Percentiles rank a stretch among this genome's conserved stretches.
These are phyloP conservation scores for Hypocryptadius cinnamomeus DNA, from an alignment of 2,113 vertebrate genomes.

Conservation along the genomic window DNA sequence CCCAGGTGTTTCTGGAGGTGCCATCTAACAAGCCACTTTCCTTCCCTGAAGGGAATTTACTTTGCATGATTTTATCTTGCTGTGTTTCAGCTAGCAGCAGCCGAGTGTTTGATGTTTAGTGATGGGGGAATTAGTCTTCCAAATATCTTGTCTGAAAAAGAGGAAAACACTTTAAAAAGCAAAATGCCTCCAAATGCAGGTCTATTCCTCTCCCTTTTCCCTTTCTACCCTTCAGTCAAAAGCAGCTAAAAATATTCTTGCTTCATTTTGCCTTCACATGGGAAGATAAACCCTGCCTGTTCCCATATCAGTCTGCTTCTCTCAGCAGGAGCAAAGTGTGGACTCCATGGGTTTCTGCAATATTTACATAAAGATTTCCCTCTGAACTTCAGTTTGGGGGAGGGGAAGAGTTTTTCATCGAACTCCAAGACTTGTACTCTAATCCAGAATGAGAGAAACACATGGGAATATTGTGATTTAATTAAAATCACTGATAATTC, in stretches of 20 bases:
- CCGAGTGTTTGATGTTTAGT: slow-evolving; percentile 17
- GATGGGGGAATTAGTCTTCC: slow-evolving; percentile 19
- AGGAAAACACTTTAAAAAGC: slow-evolving; percentile 5
- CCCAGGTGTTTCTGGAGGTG: background rate
- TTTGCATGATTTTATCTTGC: slow-evolving; percentile 3
- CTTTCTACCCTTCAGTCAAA: slow-evolving; percentile 22
- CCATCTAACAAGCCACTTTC: background rate
- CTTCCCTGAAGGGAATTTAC: background rate
- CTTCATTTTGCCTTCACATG: background rate
- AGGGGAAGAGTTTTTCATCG: background rate
- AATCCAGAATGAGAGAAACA: background rate
- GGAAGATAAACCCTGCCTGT: background rate
- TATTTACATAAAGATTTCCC: background rate
- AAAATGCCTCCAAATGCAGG: background rate
- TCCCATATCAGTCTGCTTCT: background rate
- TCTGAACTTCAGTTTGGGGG: background rate
- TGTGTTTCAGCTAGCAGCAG: background rate
- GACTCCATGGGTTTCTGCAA: background rate
- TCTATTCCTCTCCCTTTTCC: background rate
- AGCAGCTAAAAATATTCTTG: slow-evolving; percentile 39
- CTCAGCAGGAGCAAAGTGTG: background rate
- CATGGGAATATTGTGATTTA: background rate
- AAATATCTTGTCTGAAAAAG: background rate
- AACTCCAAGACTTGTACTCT: background rate
- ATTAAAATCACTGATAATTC: background rate